Base-by-base conservation (phyloP, 2,888 invertebrate species). In the Petrolisthes manimaculis region DNA sequence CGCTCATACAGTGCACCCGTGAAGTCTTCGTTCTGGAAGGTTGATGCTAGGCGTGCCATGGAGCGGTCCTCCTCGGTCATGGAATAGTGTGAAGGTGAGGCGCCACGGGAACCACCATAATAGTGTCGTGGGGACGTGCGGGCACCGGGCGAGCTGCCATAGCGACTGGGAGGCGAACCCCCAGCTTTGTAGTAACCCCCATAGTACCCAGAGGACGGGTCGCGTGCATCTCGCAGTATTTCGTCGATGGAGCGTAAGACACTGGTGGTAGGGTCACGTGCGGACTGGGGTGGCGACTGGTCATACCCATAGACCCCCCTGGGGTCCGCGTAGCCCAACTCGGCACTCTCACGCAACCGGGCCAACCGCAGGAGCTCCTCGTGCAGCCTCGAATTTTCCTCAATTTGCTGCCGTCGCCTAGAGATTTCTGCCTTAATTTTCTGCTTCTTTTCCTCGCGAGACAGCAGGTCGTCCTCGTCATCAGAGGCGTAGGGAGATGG, bases 361-460 rank as follows among this genome's bases (percentile, higher is more conserved):
- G 93, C 93, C 86, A 93, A 92, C 89, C 94, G 93, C 80, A 93
- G 92, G 24, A 94, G 92, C 91, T 94, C 94, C 81, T 94, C 93
- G 91, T 94, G 94, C 67, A 94, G 92, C 9, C 94, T 93, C n/a
- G 94, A 93, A 89, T 94, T 94, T 91, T 95, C 94, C 91, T 94
- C 95, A 89, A 95, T 94, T 91, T 95, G 94, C 91, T 94, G 94
- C 78, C 94, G 93, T n/a, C 95, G 93, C 84, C 94, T 93, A 14
- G 95, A 94, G 89, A 95, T 95, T 92, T 95, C 95, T 77, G 94
- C 94, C 91, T 95, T 94, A 88, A 95, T 94, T 91, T 94, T 93
- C 71, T 94, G 93, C 92, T 94, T 94, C 92, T 95, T 94, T 91
- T 94, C 94, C 91, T 95, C 95, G 75, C 95, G 92, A 37, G 93